phyloP scores from a whole-genome alignment of 2,888 invertebrate species.

The Nomada goodeniana region DNA sequence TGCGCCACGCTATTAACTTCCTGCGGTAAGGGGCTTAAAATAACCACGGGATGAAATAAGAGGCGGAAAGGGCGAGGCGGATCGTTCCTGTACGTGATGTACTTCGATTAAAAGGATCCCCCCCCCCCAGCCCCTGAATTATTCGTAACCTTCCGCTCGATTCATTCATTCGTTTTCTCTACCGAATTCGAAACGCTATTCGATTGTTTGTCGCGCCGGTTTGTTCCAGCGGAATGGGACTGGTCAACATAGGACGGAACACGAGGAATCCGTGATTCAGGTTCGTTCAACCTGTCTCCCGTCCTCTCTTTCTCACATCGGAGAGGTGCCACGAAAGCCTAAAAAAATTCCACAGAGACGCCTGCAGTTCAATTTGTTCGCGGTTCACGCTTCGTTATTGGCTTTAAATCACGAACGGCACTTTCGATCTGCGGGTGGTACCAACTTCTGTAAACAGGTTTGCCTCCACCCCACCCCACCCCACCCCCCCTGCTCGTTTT shows the following conservation, averaged over 20 bases:
- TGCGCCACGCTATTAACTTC: constrained; percentile 74
- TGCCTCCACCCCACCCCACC: constrained; percentile 17
- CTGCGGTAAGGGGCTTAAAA: constrained; percentile 75
- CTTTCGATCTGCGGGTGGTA: constrained; percentile 69
- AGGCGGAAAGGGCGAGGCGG: constrained; percentile 54
- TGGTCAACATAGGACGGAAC: constrained; percentile 45
- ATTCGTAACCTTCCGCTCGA: not conserved
- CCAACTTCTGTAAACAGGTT: constrained; percentile 72
- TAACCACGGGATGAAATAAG: constrained; percentile 67
- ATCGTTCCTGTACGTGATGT: constrained; percentile 45
- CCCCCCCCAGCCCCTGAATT: not conserved
- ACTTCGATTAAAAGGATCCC: constrained; percentile 61
- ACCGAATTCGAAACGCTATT: not conserved
- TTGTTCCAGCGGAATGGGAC: constrained; percentile 5
- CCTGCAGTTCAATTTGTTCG: constrained; percentile 68
- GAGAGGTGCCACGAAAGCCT: constrained; percentile 34
- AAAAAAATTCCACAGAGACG: constrained; percentile 62
- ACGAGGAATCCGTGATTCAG: constrained; percentile 34
- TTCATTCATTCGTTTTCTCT: not conserved
- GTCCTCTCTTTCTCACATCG: not conserved
- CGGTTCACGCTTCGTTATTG: constrained; percentile 72
- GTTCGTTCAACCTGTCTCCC: constrained; percentile 17
- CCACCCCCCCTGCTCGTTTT: constrained; percentile 32
- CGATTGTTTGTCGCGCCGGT: not conserved
- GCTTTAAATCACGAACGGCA: constrained; percentile 70